Conservation (phyloP, 2,888 invertebrate genomes). For the Tinea semifulvella region DNA sequence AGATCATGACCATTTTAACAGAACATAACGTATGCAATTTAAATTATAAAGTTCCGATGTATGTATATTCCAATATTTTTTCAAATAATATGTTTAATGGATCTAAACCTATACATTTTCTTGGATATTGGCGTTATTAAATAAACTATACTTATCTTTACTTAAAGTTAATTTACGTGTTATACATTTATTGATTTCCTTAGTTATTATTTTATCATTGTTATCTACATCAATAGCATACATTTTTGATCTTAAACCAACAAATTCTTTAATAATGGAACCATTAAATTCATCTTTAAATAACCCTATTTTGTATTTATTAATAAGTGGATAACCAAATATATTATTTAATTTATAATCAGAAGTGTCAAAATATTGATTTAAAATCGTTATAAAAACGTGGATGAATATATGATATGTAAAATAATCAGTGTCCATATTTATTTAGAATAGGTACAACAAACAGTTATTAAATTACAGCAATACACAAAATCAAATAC, state of each 20-base stretch:
- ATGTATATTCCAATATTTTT: no score
- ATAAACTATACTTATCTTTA: constrained; percentile 20
- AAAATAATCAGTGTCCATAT: constrained; percentile 25
- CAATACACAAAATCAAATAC: no score
- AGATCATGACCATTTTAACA: no score
- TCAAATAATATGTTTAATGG: constrained; percentile 9
- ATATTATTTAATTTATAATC: constrained; percentile 25
- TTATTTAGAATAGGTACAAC: no score
- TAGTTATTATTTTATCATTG: constrained; percentile 20
- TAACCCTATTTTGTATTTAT: constrained; percentile 25
- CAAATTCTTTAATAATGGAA: constrained; percentile 23
- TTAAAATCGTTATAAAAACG: no score
- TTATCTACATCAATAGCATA: constrained; percentile 22
- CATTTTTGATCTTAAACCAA: constrained; percentile 27
- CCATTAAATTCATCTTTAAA: constrained; percentile 27
- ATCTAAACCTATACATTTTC: constrained; percentile 4
- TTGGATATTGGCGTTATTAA: not conserved
- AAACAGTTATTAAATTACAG: no score
- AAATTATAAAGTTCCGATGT: no score
- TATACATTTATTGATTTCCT: constrained; percentile 21
- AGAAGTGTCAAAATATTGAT: constrained; percentile 23
- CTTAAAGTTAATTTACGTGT: constrained; percentile 19
- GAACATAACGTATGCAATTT: no score
- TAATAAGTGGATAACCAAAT: constrained; percentile 23
- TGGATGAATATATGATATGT: constrained; percentile 22